phyloP scores from a whole-genome alignment of 2,888 invertebrate genomes.

The Iphiclides podalirius region DNA sequence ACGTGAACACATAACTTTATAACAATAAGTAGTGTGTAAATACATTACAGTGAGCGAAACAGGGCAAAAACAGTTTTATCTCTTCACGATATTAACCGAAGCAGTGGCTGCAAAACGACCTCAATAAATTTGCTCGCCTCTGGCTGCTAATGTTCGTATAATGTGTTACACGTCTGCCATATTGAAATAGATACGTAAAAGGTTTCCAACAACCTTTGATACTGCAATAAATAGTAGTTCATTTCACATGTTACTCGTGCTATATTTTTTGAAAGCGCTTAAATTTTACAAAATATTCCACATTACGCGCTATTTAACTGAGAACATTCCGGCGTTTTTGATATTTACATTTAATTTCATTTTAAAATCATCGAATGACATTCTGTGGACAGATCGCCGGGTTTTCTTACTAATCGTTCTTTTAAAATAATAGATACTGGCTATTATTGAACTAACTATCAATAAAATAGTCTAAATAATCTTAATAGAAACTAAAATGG shows the following conservation, averaged over 20 bases:
- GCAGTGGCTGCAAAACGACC: constrained; percentile 21
- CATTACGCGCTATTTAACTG: too few species aligned
- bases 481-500: too few species aligned
- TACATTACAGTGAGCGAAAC: neutral
- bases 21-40: neutral
- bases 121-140: constrained; percentile 17
- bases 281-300: neutral
- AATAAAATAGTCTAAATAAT: too few species aligned
- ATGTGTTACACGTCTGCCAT: constrained; percentile 18
- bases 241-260: neutral
- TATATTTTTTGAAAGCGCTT: neutral
- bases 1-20: neutral
- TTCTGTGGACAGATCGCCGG: too few species aligned
- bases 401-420: too few species aligned
- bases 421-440: too few species aligned
- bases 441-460: too few species aligned
- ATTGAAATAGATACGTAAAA: constrained; percentile 19
- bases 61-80: constrained; percentile 18
- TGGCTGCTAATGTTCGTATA: constrained; percentile 20
- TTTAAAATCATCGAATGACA: too few species aligned
- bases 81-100: constrained; percentile 12
- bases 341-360: too few species aligned
- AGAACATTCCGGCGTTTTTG: too few species aligned
- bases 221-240: constrained; percentile 1
- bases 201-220: constrained; percentile 6